Evolutionary conservation across 2,888 invertebrate species (phyloP).

Genomic region (Hypena proboscidalis): DNA sequence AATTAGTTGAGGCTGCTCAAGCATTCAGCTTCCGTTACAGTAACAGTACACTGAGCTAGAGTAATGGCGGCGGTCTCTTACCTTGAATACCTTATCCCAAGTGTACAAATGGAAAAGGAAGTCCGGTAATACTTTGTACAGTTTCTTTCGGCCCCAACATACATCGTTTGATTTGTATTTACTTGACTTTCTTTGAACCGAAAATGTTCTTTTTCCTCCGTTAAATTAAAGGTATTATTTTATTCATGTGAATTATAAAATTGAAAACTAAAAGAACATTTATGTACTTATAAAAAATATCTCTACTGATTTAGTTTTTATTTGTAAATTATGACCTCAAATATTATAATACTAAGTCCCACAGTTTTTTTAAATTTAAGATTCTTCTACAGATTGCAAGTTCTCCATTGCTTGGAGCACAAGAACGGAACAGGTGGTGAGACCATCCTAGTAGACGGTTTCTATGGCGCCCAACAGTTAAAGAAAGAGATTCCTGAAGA

Average conservation of each 20-base stretch:
- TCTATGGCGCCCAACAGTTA: conserved; percentile 86
- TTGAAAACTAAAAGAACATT: neutral
- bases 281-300: too few relatives aligned
- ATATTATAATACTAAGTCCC: too few relatives aligned
- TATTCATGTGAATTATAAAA: too few relatives aligned
- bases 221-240: too few relatives aligned
- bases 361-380: too few relatives aligned
- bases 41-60: conserved; percentile 22
- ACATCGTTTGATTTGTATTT: conserved; percentile 35
- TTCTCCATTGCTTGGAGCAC: conserved; percentile 75
- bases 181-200: too few relatives aligned
- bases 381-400: conserved; percentile 75
- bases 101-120: conserved; percentile 22
- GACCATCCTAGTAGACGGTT: conserved; percentile 90
- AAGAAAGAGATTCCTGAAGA: conserved; percentile 80
- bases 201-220: neutral
- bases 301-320: too few relatives aligned
- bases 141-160: conserved; percentile 18
- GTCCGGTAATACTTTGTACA: conserved; percentile 15
- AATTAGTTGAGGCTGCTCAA: conserved; percentile 49
- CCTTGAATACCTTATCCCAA: conserved; percentile 25
- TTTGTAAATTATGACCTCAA: too few relatives aligned
- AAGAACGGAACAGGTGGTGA: conserved; percentile 88
- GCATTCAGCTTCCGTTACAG: conserved; percentile 39
- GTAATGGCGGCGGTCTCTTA: conserved; percentile 38